Conservation (phyloP, 2,888 invertebrate genomes). For the Lissocephala sabroskyi region DNA sequence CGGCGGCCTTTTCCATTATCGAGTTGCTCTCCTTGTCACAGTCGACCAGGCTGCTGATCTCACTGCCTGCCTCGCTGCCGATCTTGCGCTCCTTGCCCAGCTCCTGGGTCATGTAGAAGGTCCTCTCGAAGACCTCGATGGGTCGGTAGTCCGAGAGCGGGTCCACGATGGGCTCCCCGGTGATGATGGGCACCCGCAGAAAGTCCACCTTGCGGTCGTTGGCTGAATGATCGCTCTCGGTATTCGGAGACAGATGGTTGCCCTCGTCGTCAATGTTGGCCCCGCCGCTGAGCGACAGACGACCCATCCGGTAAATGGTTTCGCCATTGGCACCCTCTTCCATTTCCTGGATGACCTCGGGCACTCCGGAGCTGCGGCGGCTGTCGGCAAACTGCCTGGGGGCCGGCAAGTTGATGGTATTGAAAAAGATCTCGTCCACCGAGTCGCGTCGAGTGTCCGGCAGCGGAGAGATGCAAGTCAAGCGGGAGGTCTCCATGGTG, state of each 20-base stretch:
- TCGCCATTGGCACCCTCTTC: constrained; percentile 60
- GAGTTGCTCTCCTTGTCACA: constrained; percentile 30
- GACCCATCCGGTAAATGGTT: constrained; percentile 53
- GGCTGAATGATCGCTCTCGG: constrained; percentile 44
- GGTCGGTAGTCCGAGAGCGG: constrained; percentile 69
- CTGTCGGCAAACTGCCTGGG: constrained; percentile 89
- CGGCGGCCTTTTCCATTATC: constrained; percentile 22
- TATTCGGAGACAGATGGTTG: constrained; percentile 53
- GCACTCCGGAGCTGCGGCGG: constrained; percentile 77
- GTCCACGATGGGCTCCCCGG: constrained; percentile 65
- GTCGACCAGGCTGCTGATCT: constrained; percentile 11
- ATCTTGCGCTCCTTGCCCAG: constrained; percentile 48
- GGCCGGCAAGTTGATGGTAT: constrained; percentile 76
- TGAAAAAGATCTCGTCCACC: constrained; percentile 74
- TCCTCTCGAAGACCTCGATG: constrained; percentile 71
- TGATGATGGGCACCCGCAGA: constrained; percentile 64
- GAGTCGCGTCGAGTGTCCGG: constrained; percentile 78
- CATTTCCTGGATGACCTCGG: constrained; percentile 68
- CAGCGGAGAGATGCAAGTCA: constrained; percentile 79
- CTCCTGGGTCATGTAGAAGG: constrained; percentile 66
- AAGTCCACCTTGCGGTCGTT: constrained; percentile 61
- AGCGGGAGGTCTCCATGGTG: constrained; percentile 72
- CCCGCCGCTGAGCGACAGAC: constrained; percentile 67
- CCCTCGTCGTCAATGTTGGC: constrained; percentile 66
- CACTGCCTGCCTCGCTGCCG: constrained; percentile 7